A percentile compares a stretch with the other conserved stretches of the same genome.
These are phyloP conservation scores for Argyrosomus japonicus DNA, from an alignment of 2,113 vertebrate species.

Conservation along the genomic window DNA sequence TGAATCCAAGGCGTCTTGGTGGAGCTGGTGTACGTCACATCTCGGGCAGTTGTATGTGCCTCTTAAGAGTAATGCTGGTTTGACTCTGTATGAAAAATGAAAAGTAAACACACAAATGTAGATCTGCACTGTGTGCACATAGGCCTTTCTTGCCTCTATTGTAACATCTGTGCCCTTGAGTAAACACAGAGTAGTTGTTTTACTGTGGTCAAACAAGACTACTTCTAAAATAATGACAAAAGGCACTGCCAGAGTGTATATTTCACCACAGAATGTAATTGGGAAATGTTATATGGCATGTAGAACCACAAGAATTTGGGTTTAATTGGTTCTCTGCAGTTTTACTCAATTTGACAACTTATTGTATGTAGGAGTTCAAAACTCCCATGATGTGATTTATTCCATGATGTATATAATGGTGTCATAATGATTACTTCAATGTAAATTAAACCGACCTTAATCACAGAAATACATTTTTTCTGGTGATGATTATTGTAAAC, in stretches of 20 bases:
- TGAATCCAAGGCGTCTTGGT: conserved; percentile 15
- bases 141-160: background rate
- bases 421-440: background rate
- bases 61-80: conserved; percentile 7
- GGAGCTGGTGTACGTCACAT: conserved; percentile 37
- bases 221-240: background rate
- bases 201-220: background rate
- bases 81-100: conserved; percentile 6
- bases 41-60: background rate
- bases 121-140: too few species aligned
- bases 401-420: background rate
- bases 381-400: background rate
- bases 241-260: background rate
- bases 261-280: background rate
- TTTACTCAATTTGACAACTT: background rate
- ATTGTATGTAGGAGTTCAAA: background rate
- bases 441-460: background rate
- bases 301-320: background rate
- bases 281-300: background rate
- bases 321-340: background rate
- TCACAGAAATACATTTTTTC: background rate
- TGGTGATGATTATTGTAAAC: too few species aligned
- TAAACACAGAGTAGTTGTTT: background rate
- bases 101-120: background rate
- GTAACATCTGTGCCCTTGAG: background rate